Base-by-base conservation (phyloP, 2,113 vertebrate genomes). In the Trinectes maculatus region DNA sequence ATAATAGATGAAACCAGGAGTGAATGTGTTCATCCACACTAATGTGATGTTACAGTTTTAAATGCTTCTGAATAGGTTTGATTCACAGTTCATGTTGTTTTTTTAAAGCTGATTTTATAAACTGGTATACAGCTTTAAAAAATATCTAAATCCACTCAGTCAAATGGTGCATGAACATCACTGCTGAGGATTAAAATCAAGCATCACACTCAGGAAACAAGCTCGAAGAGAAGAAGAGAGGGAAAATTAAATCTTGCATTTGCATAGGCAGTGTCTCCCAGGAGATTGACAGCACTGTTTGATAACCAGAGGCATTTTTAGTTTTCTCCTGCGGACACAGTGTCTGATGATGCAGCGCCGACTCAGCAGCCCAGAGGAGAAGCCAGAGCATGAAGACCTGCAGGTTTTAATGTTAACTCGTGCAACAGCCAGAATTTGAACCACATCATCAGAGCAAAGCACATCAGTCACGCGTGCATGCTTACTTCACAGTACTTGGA, bases 381-480 rank as follows among this genome's bases (percentile, higher is more conserved):
- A 46, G 9, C 26, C 22, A 49, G 58, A 63, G 29, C 39, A 11
- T 36, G 31, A 60, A 43, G 44, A 40, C 52, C 26, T 60, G 39
- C 56, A 54, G 65, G 63, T 79, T 73, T 56, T 48, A 47, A 55
- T 44, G 43, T 61, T 62, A 40, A 51, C 46, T 71, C 74, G 36
- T 31, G 11, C 58, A 76, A 70, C 42, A 11, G 43, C 39, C n/a
- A n/a, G 39, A 40, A 55, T 53, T 62, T 34, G 56, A 53, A 28
- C 56, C 21, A 21, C 24, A 61, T 33, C 61, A 61, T 33, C 61
- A 37, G 56, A 48, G 66, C 36, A 18, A 56, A 55, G 51, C 25
- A 52, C 33, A 39, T 26, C 37, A 36, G 51, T 6, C 56, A 22
- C 4, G 3, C 48, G 44, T 54, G 51, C 5, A 13, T 13, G 25